These are phyloP conservation scores for Drosophila melanica DNA, from an alignment of 1,140 invertebrate species.

Conservation along the genomic window DNA sequence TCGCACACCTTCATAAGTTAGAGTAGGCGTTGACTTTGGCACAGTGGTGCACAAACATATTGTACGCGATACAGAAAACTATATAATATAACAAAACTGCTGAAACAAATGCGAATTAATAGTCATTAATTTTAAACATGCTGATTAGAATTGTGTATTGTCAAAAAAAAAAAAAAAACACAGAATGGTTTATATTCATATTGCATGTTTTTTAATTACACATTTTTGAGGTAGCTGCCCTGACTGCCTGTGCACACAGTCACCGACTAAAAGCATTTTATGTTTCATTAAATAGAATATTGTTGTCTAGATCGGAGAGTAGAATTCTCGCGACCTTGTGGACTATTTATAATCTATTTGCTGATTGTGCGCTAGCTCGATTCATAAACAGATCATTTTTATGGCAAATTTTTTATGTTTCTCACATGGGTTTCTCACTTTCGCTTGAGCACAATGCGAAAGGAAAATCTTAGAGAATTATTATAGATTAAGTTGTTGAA, in stretches of 20 bases:
- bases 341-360: constrained; percentile 62
- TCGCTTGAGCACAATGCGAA: constrained; percentile 52
- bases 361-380: constrained; percentile 41
- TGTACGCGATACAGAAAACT: constrained; percentile 5
- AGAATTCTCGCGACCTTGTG: constrained; percentile 63
- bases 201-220: constrained; percentile 11
- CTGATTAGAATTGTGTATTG: no score
- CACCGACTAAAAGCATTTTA: constrained; percentile 37
- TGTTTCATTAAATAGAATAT: constrained; percentile 33
- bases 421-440: constrained; percentile 51
- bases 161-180: no score
- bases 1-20: constrained; percentile 60
- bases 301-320: constrained; percentile 37
- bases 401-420: constrained; percentile 32
- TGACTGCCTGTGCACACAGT: not conserved
- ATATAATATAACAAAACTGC: not conserved
- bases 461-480: constrained; percentile 34
- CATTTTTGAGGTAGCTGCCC: constrained; percentile 27
- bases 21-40: constrained; percentile 28
- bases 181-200: no score
- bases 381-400: constrained; percentile 71
- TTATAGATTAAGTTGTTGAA: constrained; percentile 54
- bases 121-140: no score
- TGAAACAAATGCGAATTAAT: no score
- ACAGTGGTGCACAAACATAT: constrained; percentile 54